A percentile compares a stretch with the other conserved stretches of the same genome.
These are phyloP conservation scores for Tetranychus urticae DNA, from an alignment of 1,140 invertebrate species.

Conservation along the genomic window DNA sequence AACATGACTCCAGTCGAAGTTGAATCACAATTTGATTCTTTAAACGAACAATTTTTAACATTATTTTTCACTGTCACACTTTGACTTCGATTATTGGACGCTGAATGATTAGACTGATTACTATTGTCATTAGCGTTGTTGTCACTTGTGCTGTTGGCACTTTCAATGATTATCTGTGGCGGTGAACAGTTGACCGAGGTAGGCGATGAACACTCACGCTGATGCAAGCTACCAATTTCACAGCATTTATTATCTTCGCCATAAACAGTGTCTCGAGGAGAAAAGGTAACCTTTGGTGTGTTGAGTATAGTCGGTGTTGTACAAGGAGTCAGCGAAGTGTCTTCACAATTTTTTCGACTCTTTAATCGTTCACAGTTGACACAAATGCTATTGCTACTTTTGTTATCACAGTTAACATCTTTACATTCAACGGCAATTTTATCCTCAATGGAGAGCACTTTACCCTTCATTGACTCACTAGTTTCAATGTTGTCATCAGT, in stretches of 20 bases:
- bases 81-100: no score
- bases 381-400: no score
- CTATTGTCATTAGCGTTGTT: neutral
- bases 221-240: neutral
- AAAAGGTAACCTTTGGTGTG: constrained; percentile 5
- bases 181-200: neutral
- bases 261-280: neutral
- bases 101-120: neutral
- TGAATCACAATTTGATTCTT: no score
- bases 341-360: no score
- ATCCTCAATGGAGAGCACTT: no score
- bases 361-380: no score
- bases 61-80: no score
- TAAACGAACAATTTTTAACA: no score
- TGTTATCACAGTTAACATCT: no score
- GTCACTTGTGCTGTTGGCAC: neutral
- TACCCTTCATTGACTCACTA: no score
- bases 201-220: neutral
- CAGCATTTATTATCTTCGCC: neutral
- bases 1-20: no score
- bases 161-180: constrained; percentile 10
- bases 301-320: neutral
- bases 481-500: neutral
- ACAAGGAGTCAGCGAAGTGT: neutral
- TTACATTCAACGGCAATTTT: no score